Evolutionary conservation across 2,113 vertebrate species (phyloP), one percentile per base, ranked within the genome.

Genomic region (Rhea pennata): DNA sequence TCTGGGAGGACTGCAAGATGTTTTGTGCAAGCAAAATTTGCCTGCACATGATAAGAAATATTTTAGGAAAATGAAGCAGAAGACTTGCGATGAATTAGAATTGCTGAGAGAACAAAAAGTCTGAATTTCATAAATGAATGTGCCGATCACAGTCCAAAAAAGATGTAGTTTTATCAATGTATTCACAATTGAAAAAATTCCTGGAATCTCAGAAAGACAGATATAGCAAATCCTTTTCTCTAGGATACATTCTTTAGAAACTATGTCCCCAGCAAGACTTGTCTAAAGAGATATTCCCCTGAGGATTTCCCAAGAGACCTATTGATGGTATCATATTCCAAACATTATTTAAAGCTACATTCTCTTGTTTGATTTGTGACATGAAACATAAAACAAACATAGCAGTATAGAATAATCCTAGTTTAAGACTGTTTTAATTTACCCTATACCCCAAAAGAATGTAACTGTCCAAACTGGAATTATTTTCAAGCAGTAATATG

Each of bases 1-100:
- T 95, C 93, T 96, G 94, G 94, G 96, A 96, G 69, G 79, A 95
- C 65, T 96, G 88, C 64, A 95, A 96, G 79, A 96, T 92, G 92
- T 94, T 96, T 94, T 96, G 40, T 95, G 75, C 67, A 88, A 88
- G 92, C 2, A 95, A 93, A 93, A 90, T 86, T 96, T 90, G 82
- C 85, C 82, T 95, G 72, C 39, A 58, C 22, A 82, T 61, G 90
- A 95, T 92, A 96, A 95, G 90, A 92, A 90, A 67, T 90, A 93
- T 74, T 93, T 95, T 84, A 90, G 39, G 80, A 95, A 96, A 91
- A n/a, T 48, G 80, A 20, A 75, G 27, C 51, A 70, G 48, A 71
- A 22, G 48, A 39, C 8, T 64, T 26, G 51, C 44, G 22, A 51
- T 50, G 44, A 78, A 71, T 72, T 66, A 92, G 61, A 86, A 61